phyloP scores from a whole-genome alignment of 2,888 invertebrate genomes.

The Tipula unca region DNA sequence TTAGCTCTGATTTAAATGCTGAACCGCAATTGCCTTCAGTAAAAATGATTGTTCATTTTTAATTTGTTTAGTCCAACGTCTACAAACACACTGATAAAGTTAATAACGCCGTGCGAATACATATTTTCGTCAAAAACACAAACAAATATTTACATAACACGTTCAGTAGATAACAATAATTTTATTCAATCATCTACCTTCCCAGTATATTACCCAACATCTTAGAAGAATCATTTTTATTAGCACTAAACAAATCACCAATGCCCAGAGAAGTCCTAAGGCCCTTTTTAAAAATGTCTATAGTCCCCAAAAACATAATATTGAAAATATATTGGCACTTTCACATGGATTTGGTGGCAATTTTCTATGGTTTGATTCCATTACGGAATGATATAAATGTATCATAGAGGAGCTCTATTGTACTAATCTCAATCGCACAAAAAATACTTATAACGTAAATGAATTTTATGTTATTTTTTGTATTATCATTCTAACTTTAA shows the following conservation, averaged over 20 bases:
- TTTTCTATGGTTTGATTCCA: slow-evolving; percentile 23
- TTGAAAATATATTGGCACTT: too few relatives aligned
- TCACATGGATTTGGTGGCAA: slow-evolving; percentile 39
- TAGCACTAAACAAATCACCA: slow-evolving; percentile 44
- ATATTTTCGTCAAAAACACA: too few relatives aligned
- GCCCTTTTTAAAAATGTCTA: slow-evolving; percentile 46
- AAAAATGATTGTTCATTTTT: slow-evolving; percentile 25
- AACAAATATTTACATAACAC: too few relatives aligned
- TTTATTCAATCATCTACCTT: slow-evolving; percentile 35
- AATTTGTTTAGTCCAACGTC: not conserved
- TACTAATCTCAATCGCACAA: too few relatives aligned
- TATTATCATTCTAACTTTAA: too few relatives aligned
- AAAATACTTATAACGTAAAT: too few relatives aligned
- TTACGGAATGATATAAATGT: too few relatives aligned
- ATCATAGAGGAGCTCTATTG: too few relatives aligned
- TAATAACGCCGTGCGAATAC: too few relatives aligned
- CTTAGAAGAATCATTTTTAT: slow-evolving; percentile 43
- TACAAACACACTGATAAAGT: not conserved
- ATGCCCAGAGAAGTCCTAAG: slow-evolving; percentile 42
- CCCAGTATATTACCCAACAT: slow-evolving; percentile 44
- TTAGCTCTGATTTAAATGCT: slow-evolving; percentile 28
- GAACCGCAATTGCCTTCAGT: slow-evolving; percentile 25
- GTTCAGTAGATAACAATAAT: too few relatives aligned
- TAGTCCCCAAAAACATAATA: too few relatives aligned
- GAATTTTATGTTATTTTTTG: too few relatives aligned